Evolutionary conservation across 2,113 vertebrate genomes (phyloP).

Genomic region (Ciconia boyciana): DNA sequence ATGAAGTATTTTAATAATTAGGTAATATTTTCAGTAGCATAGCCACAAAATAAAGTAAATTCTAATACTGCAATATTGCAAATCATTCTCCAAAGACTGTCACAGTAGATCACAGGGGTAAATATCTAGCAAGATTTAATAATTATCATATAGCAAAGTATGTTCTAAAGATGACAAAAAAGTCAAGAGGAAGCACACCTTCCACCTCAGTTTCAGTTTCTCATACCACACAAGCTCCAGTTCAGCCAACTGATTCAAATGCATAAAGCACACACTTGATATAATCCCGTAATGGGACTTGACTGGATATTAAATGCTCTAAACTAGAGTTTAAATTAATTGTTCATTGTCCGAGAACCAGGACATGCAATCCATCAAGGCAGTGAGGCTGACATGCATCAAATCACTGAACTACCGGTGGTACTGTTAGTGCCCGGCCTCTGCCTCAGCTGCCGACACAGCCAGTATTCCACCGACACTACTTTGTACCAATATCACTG

Average conservation of each 20-base stretch:
- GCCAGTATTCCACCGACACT: neutral
- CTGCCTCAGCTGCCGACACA: neutral
- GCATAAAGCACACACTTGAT: neutral
- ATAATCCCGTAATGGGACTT: neutral
- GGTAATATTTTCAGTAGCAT: neutral
- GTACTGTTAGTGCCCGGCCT: neutral
- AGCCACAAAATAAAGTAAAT: neutral
- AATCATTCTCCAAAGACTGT: neutral
- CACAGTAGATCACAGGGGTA: neutral
- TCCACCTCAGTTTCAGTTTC: neutral
- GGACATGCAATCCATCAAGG: neutral
- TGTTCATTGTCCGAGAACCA: neutral
- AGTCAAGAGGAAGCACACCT: neutral
- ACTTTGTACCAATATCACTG: too few relatives aligned
- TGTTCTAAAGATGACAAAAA: neutral
- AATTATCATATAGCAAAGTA: neutral
- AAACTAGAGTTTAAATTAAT: neutral
- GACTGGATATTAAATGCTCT: neutral
- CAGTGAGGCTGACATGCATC: neutral
- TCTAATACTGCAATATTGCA: neutral
- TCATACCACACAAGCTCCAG: neutral
- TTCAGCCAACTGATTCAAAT: neutral
- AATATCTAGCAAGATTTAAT: neutral
- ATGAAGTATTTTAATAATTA: neutral
- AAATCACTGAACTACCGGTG: neutral